Percentiles rank a stretch among this genome's conserved stretches.
Conservation (phyloP, 2,797 vertebrate species). For the Pangasius djambal region DNA sequence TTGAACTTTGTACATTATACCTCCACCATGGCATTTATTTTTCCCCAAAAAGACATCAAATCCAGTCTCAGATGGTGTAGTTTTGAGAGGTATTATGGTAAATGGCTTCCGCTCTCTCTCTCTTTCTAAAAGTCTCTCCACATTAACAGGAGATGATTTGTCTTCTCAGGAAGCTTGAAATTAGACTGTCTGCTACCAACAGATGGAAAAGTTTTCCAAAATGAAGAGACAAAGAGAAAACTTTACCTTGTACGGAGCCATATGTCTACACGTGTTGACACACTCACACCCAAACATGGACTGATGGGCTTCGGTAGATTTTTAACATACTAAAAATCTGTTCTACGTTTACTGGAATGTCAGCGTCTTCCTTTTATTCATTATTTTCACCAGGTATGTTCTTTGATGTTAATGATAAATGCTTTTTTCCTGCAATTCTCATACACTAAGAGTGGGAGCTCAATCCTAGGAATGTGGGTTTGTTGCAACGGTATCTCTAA, state of each 20-base stretch:
- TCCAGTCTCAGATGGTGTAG: not conserved
- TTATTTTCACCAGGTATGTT: not conserved
- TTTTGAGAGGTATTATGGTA: not conserved
- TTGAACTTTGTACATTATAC: no score
- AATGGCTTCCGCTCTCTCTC: no score
- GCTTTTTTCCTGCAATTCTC: not conserved
- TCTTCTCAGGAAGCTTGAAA: not conserved
- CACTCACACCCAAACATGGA: not conserved
- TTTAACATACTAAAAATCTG: not conserved
- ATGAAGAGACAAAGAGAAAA: not conserved
- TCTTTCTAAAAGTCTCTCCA: not conserved
- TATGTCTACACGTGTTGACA: no score
- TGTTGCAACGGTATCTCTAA: not conserved
- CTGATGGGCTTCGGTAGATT: not conserved
- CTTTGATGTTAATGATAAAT: not conserved
- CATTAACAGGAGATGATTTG: not conserved
- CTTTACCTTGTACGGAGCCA: not conserved
- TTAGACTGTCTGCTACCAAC: not conserved
- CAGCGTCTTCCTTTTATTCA: not conserved
- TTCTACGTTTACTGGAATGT: not conserved
- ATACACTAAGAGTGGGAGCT: not conserved
- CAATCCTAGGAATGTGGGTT: not conserved
- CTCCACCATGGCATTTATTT: no score
- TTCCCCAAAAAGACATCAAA: no score
- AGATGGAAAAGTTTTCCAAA: not conserved